A percentile compares a stretch with the other conserved stretches of the same genome.
phyloP scores from a whole-genome alignment of 1,140 invertebrate genomes.

The Aplysia californica region DNA sequence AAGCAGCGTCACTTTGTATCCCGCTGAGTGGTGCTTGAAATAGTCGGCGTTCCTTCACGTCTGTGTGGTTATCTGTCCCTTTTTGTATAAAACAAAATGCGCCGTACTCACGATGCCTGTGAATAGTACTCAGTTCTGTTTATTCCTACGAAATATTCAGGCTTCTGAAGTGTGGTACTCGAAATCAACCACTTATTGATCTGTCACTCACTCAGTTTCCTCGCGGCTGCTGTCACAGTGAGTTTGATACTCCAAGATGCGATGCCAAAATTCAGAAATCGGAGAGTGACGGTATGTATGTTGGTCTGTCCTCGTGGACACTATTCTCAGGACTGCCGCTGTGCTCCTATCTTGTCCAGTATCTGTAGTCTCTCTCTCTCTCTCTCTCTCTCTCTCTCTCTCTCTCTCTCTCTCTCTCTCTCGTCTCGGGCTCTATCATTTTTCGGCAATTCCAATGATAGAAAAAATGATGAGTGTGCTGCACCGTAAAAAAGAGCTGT shows the following conservation, averaged over 20 bases:
- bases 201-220: neutral
- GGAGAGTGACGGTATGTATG: neutral
- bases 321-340: neutral
- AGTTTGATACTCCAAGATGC: neutral
- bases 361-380: conserved; percentile 3
- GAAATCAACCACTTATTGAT: neutral
- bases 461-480: neutral
- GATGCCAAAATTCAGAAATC: neutral
- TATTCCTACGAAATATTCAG: neutral
- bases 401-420: neutral
- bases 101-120: too few relatives aligned
- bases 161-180: neutral
- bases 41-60: too few relatives aligned
- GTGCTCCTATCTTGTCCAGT: neutral
- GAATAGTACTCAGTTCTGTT: too few relatives aligned
- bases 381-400: conserved; percentile 13
- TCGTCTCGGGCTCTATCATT: neutral
- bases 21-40: too few relatives aligned
- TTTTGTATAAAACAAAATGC: too few relatives aligned
- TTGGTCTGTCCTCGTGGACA: neutral
- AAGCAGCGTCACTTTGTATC: too few relatives aligned
- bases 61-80: too few relatives aligned
- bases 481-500: neutral
- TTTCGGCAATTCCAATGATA: conserved; percentile 1
- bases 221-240: too few relatives aligned